Evolutionary conservation across 1,140 invertebrate species (phyloP), one percentile per base, ranked within the genome.

Genomic region (Leptonema lineaticorne): DNA sequence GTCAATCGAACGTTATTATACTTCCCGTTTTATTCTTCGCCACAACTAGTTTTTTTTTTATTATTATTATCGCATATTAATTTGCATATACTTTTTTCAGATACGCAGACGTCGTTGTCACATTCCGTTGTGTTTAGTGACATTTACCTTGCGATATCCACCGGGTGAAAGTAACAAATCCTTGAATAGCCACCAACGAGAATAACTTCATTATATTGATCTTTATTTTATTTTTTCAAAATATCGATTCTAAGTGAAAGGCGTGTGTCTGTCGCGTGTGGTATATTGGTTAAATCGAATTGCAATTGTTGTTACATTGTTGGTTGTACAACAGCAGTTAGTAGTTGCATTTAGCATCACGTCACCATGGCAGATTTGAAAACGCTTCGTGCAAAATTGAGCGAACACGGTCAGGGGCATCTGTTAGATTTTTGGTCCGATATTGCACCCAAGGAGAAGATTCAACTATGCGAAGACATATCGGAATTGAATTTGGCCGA

Each of bases 351-450:
- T 6, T 6, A 5, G 30, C 5, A 33, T 33, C 30, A 11, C n/a
- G 9, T 28, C 60, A 53, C 3, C 22, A 67, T 67, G 66, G 28
- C 53, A 3, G 41, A 71, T 20, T 58, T 68, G 14, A 50, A 67
- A 22, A 74, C 70, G 46, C 70, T 85, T 56, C 73, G 76, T 22
- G 70, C 74, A 57, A 75, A 76, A n/a, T 74, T 86, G 18, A 72
- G 73, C 28, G 76, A 80, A 68, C 81, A 84, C 71, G 79, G 82
- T 65, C 96, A 98, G 82, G 87, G 90, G 62, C 95, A 98, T 79
- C 81, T 98, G 66, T 77, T 97, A 6, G 84, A 88, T 74, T 97
- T 93, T 79, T 96, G 91, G 91, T 82, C 90, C 67, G 83, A 89
- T 68, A 75, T 97, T 1, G 82, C 79, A 20, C 82, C 88, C 5